phyloP scores from a whole-genome alignment of 2,797 vertebrate species.

The Gallirallus australis region DNA sequence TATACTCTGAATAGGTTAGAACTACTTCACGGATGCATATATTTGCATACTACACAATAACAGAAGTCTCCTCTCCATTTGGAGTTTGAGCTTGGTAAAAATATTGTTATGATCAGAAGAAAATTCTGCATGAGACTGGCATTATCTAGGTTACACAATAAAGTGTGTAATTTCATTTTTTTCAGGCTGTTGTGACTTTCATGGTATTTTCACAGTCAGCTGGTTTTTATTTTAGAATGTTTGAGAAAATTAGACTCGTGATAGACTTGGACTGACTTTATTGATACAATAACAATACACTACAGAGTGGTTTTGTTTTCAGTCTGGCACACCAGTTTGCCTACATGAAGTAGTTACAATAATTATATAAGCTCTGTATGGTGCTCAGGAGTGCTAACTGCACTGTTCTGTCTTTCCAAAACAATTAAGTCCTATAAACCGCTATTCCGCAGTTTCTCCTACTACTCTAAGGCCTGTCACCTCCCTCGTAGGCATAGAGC shows the following conservation, averaged over 20 bases:
- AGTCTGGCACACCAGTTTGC: background rate
- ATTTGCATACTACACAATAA: background rate
- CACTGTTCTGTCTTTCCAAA: background rate
- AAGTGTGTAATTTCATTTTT: background rate
- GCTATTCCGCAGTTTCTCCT: background rate
- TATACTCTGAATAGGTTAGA: background rate
- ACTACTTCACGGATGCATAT: background rate
- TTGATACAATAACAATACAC: background rate
- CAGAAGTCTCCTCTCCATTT: background rate
- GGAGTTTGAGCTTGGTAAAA: background rate
- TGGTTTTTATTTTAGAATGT: background rate
- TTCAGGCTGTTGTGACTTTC: background rate
- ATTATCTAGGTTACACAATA: background rate
- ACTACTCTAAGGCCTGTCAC: background rate
- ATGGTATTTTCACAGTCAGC: background rate
- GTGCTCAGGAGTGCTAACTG: background rate
- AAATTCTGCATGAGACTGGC: background rate
- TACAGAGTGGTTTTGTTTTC: background rate
- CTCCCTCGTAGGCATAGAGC: background rate
- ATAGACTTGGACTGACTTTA: background rate
- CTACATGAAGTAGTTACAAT: background rate
- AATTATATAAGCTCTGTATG: background rate
- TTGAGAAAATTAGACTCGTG: background rate
- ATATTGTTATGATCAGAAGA: background rate
- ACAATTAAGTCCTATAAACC: background rate